Evolutionary conservation across 2,113 vertebrate species (phyloP).

Genomic region (Halcyon senegalensis): DNA sequence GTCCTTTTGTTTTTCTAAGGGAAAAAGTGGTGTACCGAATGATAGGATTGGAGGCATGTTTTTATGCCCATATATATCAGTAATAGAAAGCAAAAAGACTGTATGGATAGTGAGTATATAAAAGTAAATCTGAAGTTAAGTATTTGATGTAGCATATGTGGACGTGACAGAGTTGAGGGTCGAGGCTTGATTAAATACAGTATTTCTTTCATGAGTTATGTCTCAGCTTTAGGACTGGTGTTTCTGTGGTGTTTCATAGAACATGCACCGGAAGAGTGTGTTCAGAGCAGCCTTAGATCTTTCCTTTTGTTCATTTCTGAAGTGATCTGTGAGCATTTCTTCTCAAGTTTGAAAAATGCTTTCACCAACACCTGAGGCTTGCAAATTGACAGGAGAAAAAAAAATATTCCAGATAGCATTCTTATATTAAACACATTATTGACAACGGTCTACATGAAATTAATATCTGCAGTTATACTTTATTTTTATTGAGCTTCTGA

Average conservation of each 20-base stretch:
- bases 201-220: constrained; percentile 15
- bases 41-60: neutral
- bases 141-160: neutral
- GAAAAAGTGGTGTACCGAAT: neutral
- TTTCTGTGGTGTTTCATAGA: constrained; percentile 57
- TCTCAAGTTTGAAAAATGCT: constrained; percentile 67
- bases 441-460: constrained; percentile 9
- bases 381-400: constrained; percentile 31
- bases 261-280: constrained; percentile 26
- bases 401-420: neutral
- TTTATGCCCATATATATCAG: neutral
- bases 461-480: neutral
- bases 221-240: neutral
- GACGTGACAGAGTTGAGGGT: neutral
- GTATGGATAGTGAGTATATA: neutral
- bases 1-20: constrained; percentile 2
- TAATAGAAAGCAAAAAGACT: neutral
- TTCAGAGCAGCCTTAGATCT: constrained; percentile 74
- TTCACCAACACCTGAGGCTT: constrained; percentile 66
- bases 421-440: constrained; percentile 3
- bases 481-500: constrained; percentile 2
- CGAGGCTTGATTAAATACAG: constrained; percentile 13
- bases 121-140: constrained; percentile 27
- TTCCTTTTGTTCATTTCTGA: constrained; percentile 72
- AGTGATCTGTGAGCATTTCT: constrained; percentile 63